Base-by-base conservation (phyloP, 2,113 vertebrate species). In the Cinclus cinclus region DNA sequence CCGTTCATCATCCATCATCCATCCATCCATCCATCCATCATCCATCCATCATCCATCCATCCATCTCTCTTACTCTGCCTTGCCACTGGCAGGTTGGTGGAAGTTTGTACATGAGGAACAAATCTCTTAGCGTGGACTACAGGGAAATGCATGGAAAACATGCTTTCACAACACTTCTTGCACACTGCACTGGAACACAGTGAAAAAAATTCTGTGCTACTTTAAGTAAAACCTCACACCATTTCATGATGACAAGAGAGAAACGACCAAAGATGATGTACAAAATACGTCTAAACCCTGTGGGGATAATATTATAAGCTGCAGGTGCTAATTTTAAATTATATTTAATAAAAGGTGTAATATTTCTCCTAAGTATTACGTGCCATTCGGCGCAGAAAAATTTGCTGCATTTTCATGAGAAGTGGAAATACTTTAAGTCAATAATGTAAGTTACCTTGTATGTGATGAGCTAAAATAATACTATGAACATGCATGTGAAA, bases 81-180 rank as follows among this genome's bases (percentile, higher is more conserved):
- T 41, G 17, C 14, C 42, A 14, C 50, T 31, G 21, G 7, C 60
- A 41, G 69, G 28, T 1, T 63, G 60, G 50, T 84, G n/a, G 1
- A 49, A 41, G 27, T 47, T 31, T n/a, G 39, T 9, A 18, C 0
- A 0, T 0, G 6, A 52, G 44, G 30, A 75, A 25, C 1, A 4
- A n/a, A 62, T 33, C 41, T 37, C 52, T 41, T 13, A 3, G 22
- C 1, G 13, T 1, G 39, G 37, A 10, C 20, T 16, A 6, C 35
- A 27, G 33, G 23, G 22, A 68, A 37, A 15, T 42, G 42, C 15
- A 13, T 1, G 14, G 39, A 52, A 60, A 65, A 55, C 2, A 3
- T 1, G 37, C 44, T 82, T n/a, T 13, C 20, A 15, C 59, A 50
- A 3, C 18, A 15, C 50, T 60, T 58, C 69, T 47, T 64, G 35